phyloP scores from a whole-genome alignment of 2,797 vertebrate genomes.

The Gephyroberyx darwinii region DNA sequence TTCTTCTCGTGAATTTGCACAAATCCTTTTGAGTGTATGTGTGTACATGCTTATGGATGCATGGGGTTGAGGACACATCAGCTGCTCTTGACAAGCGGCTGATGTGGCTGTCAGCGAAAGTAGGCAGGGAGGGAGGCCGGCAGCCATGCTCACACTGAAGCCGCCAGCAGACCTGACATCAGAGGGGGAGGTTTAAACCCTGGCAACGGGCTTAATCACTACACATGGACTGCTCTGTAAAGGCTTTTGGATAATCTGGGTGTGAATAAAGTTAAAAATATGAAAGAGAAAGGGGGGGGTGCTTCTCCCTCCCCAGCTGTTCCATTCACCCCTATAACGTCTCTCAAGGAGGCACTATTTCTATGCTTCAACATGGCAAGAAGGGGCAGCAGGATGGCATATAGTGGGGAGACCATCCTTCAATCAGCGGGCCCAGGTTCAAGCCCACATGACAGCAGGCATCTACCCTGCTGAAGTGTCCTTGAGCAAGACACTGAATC shows the following conservation, averaged over 20 bases:
- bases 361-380: not conserved
- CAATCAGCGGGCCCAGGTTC: slow-evolving; percentile 8
- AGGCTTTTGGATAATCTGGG: slow-evolving; percentile 53
- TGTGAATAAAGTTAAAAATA: slow-evolving; percentile 47
- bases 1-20: slow-evolving; percentile 43
- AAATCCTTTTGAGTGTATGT: slow-evolving; percentile 39
- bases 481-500: no score
- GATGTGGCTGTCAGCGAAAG: slow-evolving; percentile 54
- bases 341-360: not conserved
- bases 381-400: slow-evolving; percentile 4
- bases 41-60: slow-evolving; percentile 28
- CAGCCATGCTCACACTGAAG: slow-evolving; percentile 22
- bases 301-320: not conserved
- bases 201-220: slow-evolving; percentile 50
- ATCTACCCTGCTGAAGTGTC: no score
- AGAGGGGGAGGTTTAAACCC: slow-evolving; percentile 27
- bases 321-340: not conserved
- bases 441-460: slow-evolving; percentile 8
- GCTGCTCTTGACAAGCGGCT: slow-evolving; percentile 70
- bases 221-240: slow-evolving; percentile 46
- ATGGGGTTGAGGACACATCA: slow-evolving; percentile 52
- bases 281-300: slow-evolving; percentile 2
- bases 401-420: slow-evolving; percentile 1
- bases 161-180: slow-evolving; percentile 29
- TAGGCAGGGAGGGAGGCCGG: slow-evolving; percentile 5